Evolutionary conservation across 2,888 invertebrate genomes (phyloP), one percentile per base, ranked within the genome.

Genomic region (Exephanes ischioxanthus): DNA sequence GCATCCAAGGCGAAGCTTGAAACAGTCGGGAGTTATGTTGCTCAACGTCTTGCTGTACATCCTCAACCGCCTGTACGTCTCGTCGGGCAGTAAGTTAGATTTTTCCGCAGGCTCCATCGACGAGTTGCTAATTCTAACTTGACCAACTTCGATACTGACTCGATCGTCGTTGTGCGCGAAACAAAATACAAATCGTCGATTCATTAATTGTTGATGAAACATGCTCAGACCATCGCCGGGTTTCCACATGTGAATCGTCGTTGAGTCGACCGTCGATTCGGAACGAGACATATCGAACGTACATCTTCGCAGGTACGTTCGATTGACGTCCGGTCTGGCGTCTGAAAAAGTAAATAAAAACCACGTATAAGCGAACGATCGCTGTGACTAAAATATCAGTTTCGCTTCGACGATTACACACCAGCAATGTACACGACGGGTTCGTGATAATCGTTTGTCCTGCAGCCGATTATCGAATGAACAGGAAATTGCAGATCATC

Each of bases 1-100:
- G 41, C 88, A 90, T 63, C 87, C 87, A 3, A 89, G 33, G 22
- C 87, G 76, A 80, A 81, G 83, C 68, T 82, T 53, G 41, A 79
- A 86, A 58, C 82, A 80, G 2, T 80, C 53, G 0, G 71, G 66
- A 16, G 78, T 55, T 4, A 87, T 73, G 72, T 80, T 67, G 6
- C 82, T 79, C 9, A 82, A 22, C 14, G 58, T 30, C 26, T 76
- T 80, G 11, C 63, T 85, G 75, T 86, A 80, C 26, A 61, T 84
- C 16, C 80, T 85, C n/a, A 85, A 41, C 11, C 76, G 55, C 53
- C 76, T 61, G 71, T 86, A 84, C 11, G 72, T 71, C 11, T 70
- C 55, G 3, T 68, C 70, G 11, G 22, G 51, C 14, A 37, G 22
- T 11, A 63, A 19, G 1, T 73, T 61, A 33, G 77, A 71, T 19